Percentiles rank a stretch among this genome's conserved stretches.
Evolutionary conservation across 2,113 vertebrate species (phyloP).

Genomic region (Microtus pennsylvanicus): DNA sequence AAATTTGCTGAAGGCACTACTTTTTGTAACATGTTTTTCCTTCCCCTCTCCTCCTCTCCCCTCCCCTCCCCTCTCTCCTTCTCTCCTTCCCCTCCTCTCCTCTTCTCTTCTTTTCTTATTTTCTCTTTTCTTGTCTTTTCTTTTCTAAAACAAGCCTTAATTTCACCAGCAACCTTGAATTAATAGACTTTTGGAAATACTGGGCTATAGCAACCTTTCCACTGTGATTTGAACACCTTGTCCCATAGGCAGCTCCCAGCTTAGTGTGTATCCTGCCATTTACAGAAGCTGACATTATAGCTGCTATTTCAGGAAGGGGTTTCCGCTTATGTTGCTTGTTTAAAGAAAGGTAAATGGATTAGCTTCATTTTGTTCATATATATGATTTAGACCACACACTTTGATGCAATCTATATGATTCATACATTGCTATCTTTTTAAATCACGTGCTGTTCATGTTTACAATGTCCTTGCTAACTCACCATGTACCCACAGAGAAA

Average conservation of each 20-base stretch:
- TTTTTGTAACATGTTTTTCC: neutral
- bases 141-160: neutral
- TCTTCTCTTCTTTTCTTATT: no score
- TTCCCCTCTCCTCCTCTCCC: rapidly evolving
- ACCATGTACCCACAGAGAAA: neutral
- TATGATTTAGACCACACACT: neutral
- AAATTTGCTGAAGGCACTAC: neutral
- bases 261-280: neutral
- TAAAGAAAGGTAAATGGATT: neutral
- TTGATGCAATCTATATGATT: neutral
- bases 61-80: neutral
- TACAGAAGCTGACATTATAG: neutral
- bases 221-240: rapidly evolving
- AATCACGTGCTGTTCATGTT: neutral
- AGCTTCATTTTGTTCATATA: neutral
- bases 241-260: rapidly evolving
- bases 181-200: neutral
- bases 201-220: neutral
- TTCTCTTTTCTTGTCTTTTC: neutral
- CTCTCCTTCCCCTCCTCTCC: rapidly evolving
- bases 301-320: neutral
- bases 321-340: neutral
- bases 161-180: neutral
- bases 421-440: neutral
- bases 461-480: neutral